These are phyloP conservation scores for Oscheius myriophilus DNA, from an alignment of 2,888 invertebrate species.

Conservation along the genomic window DNA sequence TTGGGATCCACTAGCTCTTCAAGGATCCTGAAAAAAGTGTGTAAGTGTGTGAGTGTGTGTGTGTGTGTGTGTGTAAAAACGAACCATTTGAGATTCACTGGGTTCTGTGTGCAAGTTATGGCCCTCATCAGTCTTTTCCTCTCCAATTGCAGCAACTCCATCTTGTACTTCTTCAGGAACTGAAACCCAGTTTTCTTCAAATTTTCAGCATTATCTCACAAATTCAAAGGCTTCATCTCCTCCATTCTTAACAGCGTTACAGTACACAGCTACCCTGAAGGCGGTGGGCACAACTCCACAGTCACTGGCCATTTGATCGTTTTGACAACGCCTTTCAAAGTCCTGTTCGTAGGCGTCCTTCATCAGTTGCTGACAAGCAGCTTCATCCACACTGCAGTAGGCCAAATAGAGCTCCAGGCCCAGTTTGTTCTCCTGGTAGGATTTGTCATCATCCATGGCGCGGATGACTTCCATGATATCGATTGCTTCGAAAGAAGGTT, in stretches of 20 bases:
- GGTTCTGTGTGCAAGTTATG: slow-evolving; percentile 19
- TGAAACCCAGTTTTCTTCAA: not conserved
- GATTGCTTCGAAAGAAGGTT: too few relatives aligned
- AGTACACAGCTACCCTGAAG: slow-evolving; percentile 7
- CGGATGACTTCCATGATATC: too few relatives aligned
- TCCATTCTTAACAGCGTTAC: slow-evolving; percentile 4
- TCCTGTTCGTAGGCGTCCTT: not conserved
- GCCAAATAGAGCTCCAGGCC: not conserved
- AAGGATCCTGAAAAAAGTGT: too few relatives aligned
- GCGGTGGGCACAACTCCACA: slow-evolving; percentile 6
- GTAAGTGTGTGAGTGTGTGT: too few relatives aligned
- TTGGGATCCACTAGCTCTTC: too few relatives aligned
- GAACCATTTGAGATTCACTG: too few relatives aligned
- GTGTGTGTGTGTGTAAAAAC: too few relatives aligned
- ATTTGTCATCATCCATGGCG: too few relatives aligned
- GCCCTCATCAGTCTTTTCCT: slow-evolving; percentile 7
- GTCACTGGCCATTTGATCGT: not conserved
- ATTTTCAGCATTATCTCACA: too few relatives aligned
- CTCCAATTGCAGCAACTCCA: slow-evolving; percentile 9
- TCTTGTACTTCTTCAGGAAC: slow-evolving; percentile 5
- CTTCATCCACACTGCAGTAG: slow-evolving; percentile 6
- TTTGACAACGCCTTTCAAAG: not conserved
- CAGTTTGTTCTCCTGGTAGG: too few relatives aligned
- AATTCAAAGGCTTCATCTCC: slow-evolving; percentile 3
- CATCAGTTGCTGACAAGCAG: not conserved